Conservation (phyloP, 1,140 invertebrate species). For the Drosophila sproati region DNA sequence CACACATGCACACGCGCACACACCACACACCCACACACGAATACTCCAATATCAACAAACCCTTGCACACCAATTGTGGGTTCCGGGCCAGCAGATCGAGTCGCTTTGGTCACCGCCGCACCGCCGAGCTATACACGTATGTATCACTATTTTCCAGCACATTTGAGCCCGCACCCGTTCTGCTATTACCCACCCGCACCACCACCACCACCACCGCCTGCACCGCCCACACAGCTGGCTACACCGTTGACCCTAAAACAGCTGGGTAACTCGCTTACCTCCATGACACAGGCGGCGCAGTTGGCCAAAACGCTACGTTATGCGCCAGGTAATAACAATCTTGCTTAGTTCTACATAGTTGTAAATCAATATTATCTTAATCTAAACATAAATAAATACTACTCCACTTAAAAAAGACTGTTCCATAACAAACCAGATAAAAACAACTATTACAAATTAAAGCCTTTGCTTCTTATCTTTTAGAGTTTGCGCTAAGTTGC, state of each 20-base stretch:
- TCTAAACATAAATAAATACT: too few relatives aligned
- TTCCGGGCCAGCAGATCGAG: slow-evolving; percentile 82
- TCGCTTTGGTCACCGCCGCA: slow-evolving; percentile 85
- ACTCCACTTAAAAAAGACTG: too few relatives aligned
- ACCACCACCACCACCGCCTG: slow-evolving; percentile 80
- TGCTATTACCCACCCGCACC: slow-evolving; percentile 84
- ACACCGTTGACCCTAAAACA: slow-evolving; percentile 83
- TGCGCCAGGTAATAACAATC: slow-evolving; percentile 77
- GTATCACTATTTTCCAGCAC: slow-evolving; percentile 86
- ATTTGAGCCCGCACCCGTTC: slow-evolving; percentile 84
- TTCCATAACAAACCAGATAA: too few relatives aligned
- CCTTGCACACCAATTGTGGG: slow-evolving; percentile 43
- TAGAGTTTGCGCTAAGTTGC: too few relatives aligned
- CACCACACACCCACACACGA: slow-evolving; percentile 5
- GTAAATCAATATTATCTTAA: neutral
- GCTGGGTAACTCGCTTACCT: slow-evolving; percentile 79
- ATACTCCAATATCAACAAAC: slow-evolving; percentile 33
- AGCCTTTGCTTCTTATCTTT: too few relatives aligned
- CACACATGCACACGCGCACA: slow-evolving; percentile 37
- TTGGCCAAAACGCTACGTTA: slow-evolving; percentile 83
- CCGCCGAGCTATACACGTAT: slow-evolving; percentile 86
- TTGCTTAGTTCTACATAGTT: neutral
- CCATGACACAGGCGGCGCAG: slow-evolving; percentile 84
- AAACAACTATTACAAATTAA: too few relatives aligned
- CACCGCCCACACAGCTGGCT: slow-evolving; percentile 68